Percentiles rank a stretch among this genome's conserved stretches.
These are phyloP conservation scores for Solenopsis invicta DNA, from an alignment of 1,140 invertebrate genomes.

Conservation along the genomic window DNA sequence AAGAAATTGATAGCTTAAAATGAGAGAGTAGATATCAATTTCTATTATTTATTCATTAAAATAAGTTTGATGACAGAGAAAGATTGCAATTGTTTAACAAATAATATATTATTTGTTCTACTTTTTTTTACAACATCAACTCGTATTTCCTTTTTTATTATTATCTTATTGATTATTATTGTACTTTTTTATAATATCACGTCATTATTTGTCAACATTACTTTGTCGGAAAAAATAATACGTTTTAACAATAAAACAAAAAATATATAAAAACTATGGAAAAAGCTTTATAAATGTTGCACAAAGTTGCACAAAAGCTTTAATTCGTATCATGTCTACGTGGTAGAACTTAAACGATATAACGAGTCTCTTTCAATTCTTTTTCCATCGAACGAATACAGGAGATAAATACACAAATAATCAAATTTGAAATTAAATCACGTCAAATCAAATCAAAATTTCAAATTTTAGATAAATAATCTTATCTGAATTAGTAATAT, in stretches of 20 bases:
- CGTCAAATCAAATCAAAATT: background rate
- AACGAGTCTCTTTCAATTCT: background rate
- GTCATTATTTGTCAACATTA: background rate
- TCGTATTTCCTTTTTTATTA: background rate
- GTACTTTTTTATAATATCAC: background rate
- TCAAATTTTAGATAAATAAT: constrained; percentile 5
- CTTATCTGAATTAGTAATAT: background rate
- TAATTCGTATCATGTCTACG: background rate
- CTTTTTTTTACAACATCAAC: background rate
- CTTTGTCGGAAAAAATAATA: constrained; percentile 4
- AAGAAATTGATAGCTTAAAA: constrained; percentile 7
- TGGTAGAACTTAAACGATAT: background rate
- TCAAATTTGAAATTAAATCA: background rate
- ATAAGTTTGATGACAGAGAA: background rate
- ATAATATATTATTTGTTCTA: background rate
- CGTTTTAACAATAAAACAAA: constrained; percentile 2
- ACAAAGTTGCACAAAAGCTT: constrained; percentile 20
- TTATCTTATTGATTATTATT: background rate
- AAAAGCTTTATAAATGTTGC: background rate
- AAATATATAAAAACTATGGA: background rate
- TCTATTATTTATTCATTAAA: background rate
- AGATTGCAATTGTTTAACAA: background rate
- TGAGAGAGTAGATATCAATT: background rate
- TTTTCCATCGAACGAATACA: background rate
- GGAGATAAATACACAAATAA: background rate